A percentile compares a stretch with the other conserved stretches of the same genome.
Evolutionary conservation across 2,113 vertebrate species (phyloP).

Genomic region (Hippolais icterina): DNA sequence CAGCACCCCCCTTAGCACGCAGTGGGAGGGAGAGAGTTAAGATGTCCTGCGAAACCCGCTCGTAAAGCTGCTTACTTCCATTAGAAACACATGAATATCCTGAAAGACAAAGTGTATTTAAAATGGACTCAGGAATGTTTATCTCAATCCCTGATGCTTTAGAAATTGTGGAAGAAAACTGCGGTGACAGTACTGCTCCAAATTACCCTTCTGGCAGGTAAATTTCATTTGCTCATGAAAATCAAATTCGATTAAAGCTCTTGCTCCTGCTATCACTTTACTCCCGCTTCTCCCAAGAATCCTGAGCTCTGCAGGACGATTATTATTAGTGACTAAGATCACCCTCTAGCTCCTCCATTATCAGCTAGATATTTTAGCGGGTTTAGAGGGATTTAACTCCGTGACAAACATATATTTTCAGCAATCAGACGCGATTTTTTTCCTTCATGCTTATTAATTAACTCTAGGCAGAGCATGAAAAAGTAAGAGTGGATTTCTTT

Average conservation of each 20-base stretch:
- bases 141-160: constrained; percentile 56
- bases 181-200: constrained; percentile 35
- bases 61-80: constrained; percentile 80
- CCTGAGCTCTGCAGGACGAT: background rate
- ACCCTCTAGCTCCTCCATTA: background rate
- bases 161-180: constrained; percentile 53
- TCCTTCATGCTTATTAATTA: background rate
- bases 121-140: constrained; percentile 64
- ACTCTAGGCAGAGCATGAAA: background rate
- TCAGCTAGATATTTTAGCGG: background rate
- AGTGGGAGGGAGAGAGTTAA: constrained; percentile 77
- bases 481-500: background rate
- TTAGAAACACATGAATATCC: constrained; percentile 82
- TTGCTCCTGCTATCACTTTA: background rate
- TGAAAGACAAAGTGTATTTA: constrained; percentile 78
- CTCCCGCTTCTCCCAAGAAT: background rate
- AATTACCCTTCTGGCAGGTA: constrained; percentile 69
- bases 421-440: background rate
- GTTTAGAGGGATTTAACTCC: background rate
- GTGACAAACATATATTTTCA: background rate
- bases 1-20: background rate
- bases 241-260: constrained; percentile 70
- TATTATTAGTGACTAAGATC: constrained; percentile 19
- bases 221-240: constrained; percentile 75
- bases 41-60: constrained; percentile 73